Percentiles rank a stretch among this genome's conserved stretches.
Evolutionary conservation across 2,797 vertebrate genomes (phyloP).

Genomic region (Borostomias antarcticus): DNA sequence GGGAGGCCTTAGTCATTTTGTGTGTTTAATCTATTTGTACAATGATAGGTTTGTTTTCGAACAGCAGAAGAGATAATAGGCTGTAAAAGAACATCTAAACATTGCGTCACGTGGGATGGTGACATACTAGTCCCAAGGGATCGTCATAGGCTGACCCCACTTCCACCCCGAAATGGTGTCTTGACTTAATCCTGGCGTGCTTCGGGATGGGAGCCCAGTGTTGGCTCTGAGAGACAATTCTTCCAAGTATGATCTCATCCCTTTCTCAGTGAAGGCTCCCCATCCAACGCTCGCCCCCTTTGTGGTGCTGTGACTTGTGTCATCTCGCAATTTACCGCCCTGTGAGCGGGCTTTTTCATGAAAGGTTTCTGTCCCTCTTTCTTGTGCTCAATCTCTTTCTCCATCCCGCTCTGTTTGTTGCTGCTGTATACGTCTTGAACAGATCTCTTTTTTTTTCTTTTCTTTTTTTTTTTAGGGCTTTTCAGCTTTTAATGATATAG

Average conservation of each 20-base stretch:
- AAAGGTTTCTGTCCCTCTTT: conserved; percentile 57
- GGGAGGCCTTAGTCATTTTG: background rate
- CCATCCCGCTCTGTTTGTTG: conserved; percentile 64
- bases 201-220: conserved; percentile 68
- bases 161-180: conserved; percentile 66
- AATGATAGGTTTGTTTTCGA: conserved; percentile 29
- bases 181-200: conserved; percentile 71
- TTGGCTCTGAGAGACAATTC: conserved; percentile 75
- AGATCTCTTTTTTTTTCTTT: no score
- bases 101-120: conserved; percentile 37
- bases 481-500: no score
- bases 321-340: conserved; percentile 79
- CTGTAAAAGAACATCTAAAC: conserved; percentile 37
- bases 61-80: conserved; percentile 42
- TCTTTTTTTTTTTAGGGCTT: no score
- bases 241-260: conserved; percentile 72
- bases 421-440: no score
- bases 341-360: conserved; percentile 75
- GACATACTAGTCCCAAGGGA: conserved; percentile 54
- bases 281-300: conserved; percentile 77
- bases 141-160: conserved; percentile 63
- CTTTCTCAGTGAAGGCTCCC: conserved; percentile 72
- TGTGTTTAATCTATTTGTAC: conserved; percentile 29
- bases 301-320: conserved; percentile 78
- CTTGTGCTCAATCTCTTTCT: conserved; percentile 24